Percentiles rank a stretch among this genome's conserved stretches.
Conservation (phyloP, 1,140 invertebrate species). For the Popillia japonica region DNA sequence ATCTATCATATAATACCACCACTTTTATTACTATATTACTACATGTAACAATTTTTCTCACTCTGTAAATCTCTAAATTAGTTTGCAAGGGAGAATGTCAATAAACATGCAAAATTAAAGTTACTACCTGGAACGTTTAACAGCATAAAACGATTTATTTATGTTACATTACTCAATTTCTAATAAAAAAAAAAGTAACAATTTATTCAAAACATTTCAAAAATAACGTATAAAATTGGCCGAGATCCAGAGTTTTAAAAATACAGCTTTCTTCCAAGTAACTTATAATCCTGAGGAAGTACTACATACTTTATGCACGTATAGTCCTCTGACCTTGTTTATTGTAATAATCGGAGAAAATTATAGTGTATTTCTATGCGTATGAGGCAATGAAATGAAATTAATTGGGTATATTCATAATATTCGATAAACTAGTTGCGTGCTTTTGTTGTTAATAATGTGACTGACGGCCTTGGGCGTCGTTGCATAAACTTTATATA, state of each 20-base stretch:
- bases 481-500: background rate
- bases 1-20: too few species aligned
- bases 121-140: background rate
- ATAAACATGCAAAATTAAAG: too few species aligned
- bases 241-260: background rate
- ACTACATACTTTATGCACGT: background rate
- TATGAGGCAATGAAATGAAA: constrained; percentile 10
- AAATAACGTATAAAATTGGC: constrained; percentile 6
- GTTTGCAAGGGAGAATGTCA: too few species aligned
- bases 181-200: background rate
- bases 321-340: constrained; percentile 2
- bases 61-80: too few species aligned
- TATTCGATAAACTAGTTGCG: background rate
- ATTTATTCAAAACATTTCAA: constrained; percentile 11
- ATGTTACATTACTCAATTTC: background rate
- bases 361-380: background rate
- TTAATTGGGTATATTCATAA: constrained; percentile 7
- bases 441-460: background rate
- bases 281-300: background rate
- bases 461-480: background rate
- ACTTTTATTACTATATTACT: too few species aligned
- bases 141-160: background rate
- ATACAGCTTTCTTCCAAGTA: background rate
- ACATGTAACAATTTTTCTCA: too few species aligned
- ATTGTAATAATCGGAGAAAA: background rate